Base-by-base conservation (phyloP, 1,140 invertebrate genomes). In the Drosophila kohkoa region DNA sequence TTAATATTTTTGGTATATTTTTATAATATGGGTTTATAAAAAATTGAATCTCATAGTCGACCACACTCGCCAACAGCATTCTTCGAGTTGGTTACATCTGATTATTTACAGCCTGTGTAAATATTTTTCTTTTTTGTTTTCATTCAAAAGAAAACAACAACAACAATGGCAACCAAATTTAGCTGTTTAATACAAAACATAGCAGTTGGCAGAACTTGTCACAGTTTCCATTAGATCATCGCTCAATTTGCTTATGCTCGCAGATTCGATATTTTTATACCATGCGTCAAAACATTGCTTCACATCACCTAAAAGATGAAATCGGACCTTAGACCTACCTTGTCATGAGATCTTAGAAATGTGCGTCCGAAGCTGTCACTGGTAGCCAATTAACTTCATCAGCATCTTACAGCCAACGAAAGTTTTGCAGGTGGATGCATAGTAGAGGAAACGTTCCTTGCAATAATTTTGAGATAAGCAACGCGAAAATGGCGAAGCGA, bases 141-240 rank as follows among this genome's bases (percentile, higher is more conserved):
- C 45, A 45, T 15, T 54, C 10, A 58, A 41, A 68, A 49, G 30
- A 68, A 58, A 67, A 54, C 20, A 38, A 46, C 52, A 57, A 11
- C 25, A 59, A 20, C n/a, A 67, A 38, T 4, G 38, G 69, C 63
- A 67, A 64, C 38, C 45, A 43, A 55, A 87, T 71, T 64, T 28
- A 74, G 76, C 83, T 88, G 83, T 83, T 87, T 82, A 88, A 88
- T 88, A 74, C 83, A 83, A 83, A 89, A 73, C 59, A 59, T 69
- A 67, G 64, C 81, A 88, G 81, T 87, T 88, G 83, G 77, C 85
- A 75, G 81, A 71, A 81, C 70, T 88, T 88, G 83, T 85, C 85
- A 89, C 81, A 81, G 77, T 75, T 85, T 83, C 81, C 75, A 88
- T 88, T 88, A 88, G 85, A 85, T 89, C 81, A 88, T 89, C 85